A percentile compares a stretch with the other conserved stretches of the same genome.
Evolutionary conservation across 2,888 invertebrate species (phyloP).

Genomic region (Pyrocoelia pectoralis): DNA sequence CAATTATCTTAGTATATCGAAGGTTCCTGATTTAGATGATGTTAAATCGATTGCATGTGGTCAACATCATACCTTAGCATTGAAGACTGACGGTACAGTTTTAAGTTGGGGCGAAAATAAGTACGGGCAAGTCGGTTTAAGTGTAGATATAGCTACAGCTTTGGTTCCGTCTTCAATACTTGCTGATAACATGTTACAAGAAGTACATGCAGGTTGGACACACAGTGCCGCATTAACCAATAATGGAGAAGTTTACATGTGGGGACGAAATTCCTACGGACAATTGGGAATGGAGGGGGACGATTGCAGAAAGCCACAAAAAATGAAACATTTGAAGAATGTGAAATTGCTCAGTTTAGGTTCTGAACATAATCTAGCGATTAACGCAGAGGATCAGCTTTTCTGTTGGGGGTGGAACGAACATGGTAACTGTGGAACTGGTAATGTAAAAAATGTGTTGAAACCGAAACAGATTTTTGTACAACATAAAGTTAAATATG

Average conservation of each 20-base stretch:
- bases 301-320: conserved; percentile 60
- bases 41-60: conserved; percentile 77
- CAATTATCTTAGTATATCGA: conserved; percentile 59
- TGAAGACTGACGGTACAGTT: conserved; percentile 65
- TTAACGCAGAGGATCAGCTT: conserved; percentile 70
- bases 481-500: conserved; percentile 38
- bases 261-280: conserved; percentile 85
- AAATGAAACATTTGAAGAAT: conserved; percentile 61
- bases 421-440: conserved; percentile 84
- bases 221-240: conserved; percentile 73
- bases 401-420: conserved; percentile 93
- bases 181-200: conserved; percentile 65
- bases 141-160: conserved; percentile 63
- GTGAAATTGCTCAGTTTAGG: conserved; percentile 72
- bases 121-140: conserved; percentile 77
- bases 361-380: conserved; percentile 80
- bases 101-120: conserved; percentile 87
- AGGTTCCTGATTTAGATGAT: conserved; percentile 65
- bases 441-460: conserved; percentile 60
- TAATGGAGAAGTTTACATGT: conserved; percentile 70
- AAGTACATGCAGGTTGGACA: conserved; percentile 79
- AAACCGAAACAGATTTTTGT: conserved; percentile 57
- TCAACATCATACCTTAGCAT: conserved; percentile 78
- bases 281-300: conserved; percentile 69
- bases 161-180: conserved; percentile 65